Conservation (phyloP, 2,797 vertebrate genomes). For the Okamejei kenojei region DNA sequence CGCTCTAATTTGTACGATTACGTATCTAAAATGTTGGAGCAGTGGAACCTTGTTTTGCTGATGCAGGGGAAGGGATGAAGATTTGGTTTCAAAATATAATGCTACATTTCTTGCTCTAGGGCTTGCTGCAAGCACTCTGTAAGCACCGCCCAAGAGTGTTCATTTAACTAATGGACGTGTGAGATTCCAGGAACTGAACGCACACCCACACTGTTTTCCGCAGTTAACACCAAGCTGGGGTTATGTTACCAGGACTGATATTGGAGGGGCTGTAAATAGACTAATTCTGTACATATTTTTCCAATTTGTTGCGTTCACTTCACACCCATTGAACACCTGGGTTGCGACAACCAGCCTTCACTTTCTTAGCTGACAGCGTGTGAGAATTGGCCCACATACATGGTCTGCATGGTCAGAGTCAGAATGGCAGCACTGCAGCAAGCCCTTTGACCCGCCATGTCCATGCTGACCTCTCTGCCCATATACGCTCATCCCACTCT, state of each 20-base stretch:
- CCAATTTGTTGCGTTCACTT: neutral
- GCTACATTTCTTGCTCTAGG: neutral
- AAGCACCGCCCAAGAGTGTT: neutral
- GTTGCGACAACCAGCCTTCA: neutral
- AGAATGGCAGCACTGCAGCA: too few relatives aligned
- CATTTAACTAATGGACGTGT: neutral
- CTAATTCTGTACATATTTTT: neutral
- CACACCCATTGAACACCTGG: neutral
- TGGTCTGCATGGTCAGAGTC: neutral
- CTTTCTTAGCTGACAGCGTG: neutral
- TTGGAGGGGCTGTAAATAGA: neutral
- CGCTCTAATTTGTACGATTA: too few relatives aligned
- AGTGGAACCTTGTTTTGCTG: neutral
- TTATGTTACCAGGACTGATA: neutral
- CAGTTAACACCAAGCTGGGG: neutral
- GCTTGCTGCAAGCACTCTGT: neutral
- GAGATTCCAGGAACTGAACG: neutral
- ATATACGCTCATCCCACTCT: too few relatives aligned
- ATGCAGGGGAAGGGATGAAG: neutral
- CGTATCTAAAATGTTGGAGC: neutral
- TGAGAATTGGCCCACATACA: neutral
- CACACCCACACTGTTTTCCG: neutral
- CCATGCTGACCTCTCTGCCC: too few relatives aligned
- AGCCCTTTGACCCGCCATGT: too few relatives aligned
- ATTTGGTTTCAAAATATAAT: neutral